phyloP scores from a whole-genome alignment of 2,888 invertebrate species.

The Cheilosia scutellata region DNA sequence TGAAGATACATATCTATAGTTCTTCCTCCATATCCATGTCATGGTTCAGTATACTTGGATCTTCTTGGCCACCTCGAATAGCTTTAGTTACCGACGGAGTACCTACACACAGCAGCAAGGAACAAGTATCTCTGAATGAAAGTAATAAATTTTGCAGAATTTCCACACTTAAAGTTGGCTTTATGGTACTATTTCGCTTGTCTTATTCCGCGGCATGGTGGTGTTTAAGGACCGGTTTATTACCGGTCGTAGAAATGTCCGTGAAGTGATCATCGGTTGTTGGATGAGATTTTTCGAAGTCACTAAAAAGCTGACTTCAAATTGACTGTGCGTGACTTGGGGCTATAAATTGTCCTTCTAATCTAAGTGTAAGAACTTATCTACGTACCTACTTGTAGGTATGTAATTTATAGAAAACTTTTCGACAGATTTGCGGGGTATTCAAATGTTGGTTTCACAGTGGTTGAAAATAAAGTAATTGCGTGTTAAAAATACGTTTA shows the following conservation, averaged over 20 bases:
- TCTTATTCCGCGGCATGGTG: conserved; percentile 35
- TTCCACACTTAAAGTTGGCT: conserved; percentile 64
- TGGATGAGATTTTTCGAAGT: conserved; percentile 41
- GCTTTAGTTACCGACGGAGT: conserved; percentile 40
- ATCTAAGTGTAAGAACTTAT: no score
- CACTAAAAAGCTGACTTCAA: conserved; percentile 31
- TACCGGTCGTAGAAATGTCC: conserved; percentile 44
- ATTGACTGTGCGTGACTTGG: conserved; percentile 29
- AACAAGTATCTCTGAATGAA: conserved; percentile 41
- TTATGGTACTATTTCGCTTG: conserved; percentile 52
- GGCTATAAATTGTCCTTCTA: no score
- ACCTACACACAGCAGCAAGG: conserved; percentile 26
- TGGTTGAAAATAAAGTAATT: no score
- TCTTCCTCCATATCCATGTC: conserved; percentile 14
- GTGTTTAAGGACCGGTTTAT: conserved; percentile 64
- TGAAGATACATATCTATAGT: conserved; percentile 7
- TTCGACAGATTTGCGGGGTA: no score
- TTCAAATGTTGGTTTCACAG: no score
- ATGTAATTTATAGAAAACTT: no score
- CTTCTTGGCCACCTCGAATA: conserved; percentile 42
- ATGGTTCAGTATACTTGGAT: conserved; percentile 42
- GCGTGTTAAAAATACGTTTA: no score
- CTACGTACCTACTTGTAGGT: no score
- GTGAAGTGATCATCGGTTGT: conserved; percentile 45
- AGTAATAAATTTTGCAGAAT: conserved; percentile 61